Evolutionary conservation across 2,113 vertebrate species (phyloP).

Genomic region (Procavia capensis): DNA sequence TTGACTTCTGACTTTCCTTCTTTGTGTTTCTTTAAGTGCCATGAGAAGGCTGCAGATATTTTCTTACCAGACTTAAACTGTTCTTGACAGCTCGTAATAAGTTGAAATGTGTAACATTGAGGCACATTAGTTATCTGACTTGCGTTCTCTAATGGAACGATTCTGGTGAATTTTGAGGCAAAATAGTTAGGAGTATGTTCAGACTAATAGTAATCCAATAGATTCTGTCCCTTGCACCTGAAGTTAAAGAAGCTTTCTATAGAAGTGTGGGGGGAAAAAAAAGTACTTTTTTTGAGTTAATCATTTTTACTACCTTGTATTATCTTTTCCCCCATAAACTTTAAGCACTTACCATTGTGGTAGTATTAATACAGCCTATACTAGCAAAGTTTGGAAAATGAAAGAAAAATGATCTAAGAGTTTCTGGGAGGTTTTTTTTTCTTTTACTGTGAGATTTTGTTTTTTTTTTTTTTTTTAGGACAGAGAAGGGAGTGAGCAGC

Average conservation of each 20-base stretch:
- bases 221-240: not conserved
- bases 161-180: conserved; percentile 25
- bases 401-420: not conserved
- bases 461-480: not conserved
- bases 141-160: not conserved
- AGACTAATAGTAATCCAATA: not conserved
- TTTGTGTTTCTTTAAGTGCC: conserved; percentile 46
- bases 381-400: not conserved
- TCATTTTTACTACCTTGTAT: conserved; percentile 9
- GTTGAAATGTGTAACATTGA: conserved; percentile 16
- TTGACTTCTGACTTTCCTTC: conserved; percentile 44
- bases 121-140: not conserved
- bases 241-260: not conserved
- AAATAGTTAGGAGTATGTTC: conserved; percentile 5
- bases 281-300: not conserved
- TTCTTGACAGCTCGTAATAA: conserved; percentile 45
- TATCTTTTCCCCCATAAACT: not conserved
- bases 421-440: not conserved
- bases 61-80: not conserved
- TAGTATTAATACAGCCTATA: not conserved
- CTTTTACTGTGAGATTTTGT: conserved; percentile 16
- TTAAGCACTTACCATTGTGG: not conserved
- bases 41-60: conserved; percentile 6
- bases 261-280: no score
- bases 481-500: not conserved